Evolutionary conservation across 2,113 vertebrate species (phyloP).

Genomic region (Apistogramma diplotaenia): DNA sequence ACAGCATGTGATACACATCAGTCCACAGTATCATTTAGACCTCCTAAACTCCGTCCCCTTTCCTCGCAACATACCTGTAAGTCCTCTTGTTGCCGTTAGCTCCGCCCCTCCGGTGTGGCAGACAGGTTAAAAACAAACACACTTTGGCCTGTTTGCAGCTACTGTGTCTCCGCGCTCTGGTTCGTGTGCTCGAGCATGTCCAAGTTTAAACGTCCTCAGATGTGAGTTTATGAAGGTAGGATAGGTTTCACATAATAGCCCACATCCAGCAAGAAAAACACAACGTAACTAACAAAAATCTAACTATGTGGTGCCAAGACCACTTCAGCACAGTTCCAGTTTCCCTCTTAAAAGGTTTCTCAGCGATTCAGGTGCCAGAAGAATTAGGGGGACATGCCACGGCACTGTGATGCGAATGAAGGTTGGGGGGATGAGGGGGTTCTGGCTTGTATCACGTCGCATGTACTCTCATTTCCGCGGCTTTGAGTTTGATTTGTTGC

Average conservation of each 20-base stretch:
- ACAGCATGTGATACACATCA: neutral
- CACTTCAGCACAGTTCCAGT: constrained; percentile 23
- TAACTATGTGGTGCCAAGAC: constrained; percentile 11
- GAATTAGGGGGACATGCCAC: constrained; percentile 14
- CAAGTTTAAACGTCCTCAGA: constrained; percentile 15
- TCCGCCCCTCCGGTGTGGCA: constrained; percentile 1
- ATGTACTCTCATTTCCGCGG: neutral
- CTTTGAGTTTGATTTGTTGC: constrained; percentile 12
- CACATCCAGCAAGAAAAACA: constrained; percentile 36
- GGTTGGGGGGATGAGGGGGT: neutral
- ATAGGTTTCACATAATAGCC: constrained; percentile 39
- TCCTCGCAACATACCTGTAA: neutral
- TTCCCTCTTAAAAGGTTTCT: constrained; percentile 28
- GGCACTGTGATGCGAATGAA: neutral
- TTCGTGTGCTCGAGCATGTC: neutral
- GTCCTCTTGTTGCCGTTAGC: neutral
- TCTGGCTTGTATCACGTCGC: constrained; percentile 4
- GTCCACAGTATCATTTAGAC: neutral
- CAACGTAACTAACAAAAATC: constrained; percentile 22
- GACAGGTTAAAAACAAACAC: constrained; percentile 11
- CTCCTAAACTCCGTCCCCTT: neutral
- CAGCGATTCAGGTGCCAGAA: constrained; percentile 10
- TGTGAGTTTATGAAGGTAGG: constrained; percentile 29
- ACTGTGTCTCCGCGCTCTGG: neutral
- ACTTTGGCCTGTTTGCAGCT: neutral